These are phyloP conservation scores for Bombyx mori DNA, from an alignment of 1,140 invertebrate genomes.

Conservation along the genomic window ASM3026992v2 NC_085123.1:503001-503500, in stretches of 20 bases:
- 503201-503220: not conserved
- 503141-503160: not conserved
- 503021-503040: no score
- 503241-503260: constrained; percentile 6
- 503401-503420: not conserved
- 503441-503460: no score
- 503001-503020: no score
- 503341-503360: not conserved
- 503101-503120: no score
- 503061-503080: no score
- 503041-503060: no score
- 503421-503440: not conserved
- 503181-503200: not conserved
- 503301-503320: not conserved
- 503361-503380: not conserved
- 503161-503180: not conserved
- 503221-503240: not conserved
- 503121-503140: no score
- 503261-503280: not conserved
- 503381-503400: no score
- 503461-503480: no score
- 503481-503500: not conserved
- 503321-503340: not conserved
- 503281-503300: not conserved
- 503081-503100: no score